Base-by-base conservation (phyloP, 2,797 vertebrate genomes). In the Champsocephalus gunnari region DNA sequence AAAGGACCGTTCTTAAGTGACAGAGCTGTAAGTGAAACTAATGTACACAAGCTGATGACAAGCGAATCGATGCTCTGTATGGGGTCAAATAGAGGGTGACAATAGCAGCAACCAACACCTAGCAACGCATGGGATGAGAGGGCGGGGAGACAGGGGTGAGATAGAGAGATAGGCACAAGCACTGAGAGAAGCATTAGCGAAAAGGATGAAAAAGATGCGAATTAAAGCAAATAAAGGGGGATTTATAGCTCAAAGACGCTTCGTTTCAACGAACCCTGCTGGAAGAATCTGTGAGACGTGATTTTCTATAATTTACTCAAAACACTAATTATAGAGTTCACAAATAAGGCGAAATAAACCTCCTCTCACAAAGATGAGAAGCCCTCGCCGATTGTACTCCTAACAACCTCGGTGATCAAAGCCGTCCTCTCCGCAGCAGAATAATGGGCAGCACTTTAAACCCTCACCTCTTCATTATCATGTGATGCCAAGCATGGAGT, bases 401-500 rank as follows among this genome's bases (percentile, higher is more conserved):
- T 50, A 76, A 79, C 63, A 80, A 69, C 67, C 81, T 73, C 59
- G 4, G 65, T 65, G 83, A 91, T 91, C 85, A 90, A 89, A 91
- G 89, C 68, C 0, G 58, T 28, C 66, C 54, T 61, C 41, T 4
- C 71, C 57, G 74, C 79, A 54, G 79, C 67, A 67, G 66, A 84
- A 88, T 89, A 86, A 88, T 78, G 62, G 72, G 77, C 73, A 60
- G 85, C 80, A 87, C 83, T 90, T 85, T 78, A 82, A 79, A 86
- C 77, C 61, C 71, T 84, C 85, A 80, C 79, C 87, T 85, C 84
- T 85, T 88, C 73, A 84, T 83, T 86, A 88, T 81, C 84, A 86
- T 88, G 78, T 86, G 85, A 90, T 79, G 73, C 77, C 83, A 78
- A 79, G 81, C 80, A 86, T 65, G 41, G 82, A 79, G 87, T 66